Conservation (phyloP, 1,140 invertebrate genomes). For the Bombyx mandarina region DNA sequence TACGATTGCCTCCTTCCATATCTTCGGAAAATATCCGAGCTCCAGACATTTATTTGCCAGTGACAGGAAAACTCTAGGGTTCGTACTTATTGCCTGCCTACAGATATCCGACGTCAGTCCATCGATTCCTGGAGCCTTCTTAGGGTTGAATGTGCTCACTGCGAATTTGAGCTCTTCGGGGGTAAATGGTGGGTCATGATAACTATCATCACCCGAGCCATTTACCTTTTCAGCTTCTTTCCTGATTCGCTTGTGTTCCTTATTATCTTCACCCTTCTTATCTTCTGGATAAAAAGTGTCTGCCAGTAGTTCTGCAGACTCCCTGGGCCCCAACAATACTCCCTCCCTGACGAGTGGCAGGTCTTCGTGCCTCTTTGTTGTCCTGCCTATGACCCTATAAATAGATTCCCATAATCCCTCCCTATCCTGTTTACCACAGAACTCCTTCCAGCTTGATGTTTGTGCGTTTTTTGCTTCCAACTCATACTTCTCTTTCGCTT, state of each 20-base stretch:
- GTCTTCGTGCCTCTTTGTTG: constrained; percentile 11
- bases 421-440: constrained; percentile 7
- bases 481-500: constrained; percentile 12
- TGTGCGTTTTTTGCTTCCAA: constrained; percentile 1
- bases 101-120: constrained; percentile 16
- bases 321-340: neutral
- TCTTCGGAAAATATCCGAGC: too few species aligned
- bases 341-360: constrained; percentile 1
- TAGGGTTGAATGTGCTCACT: constrained; percentile 11
- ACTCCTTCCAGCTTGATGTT: constrained; percentile 6
- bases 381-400: constrained; percentile 9
- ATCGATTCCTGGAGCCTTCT: constrained; percentile 24
- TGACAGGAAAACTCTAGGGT: too few species aligned
- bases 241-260: neutral
- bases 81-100: neutral
- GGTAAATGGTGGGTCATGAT: constrained; percentile 13
- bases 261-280: constrained; percentile 1
- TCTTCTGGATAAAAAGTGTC: constrained; percentile 16
- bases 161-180: constrained; percentile 5
- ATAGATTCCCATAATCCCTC: constrained; percentile 2
- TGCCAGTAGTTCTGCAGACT: constrained; percentile 11
- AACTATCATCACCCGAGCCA: neutral
- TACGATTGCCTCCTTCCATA: too few species aligned
- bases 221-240: neutral
- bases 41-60: too few species aligned